phyloP scores from a whole-genome alignment of 2,113 vertebrate genomes.

The Eolophus roseicapilla region DNA sequence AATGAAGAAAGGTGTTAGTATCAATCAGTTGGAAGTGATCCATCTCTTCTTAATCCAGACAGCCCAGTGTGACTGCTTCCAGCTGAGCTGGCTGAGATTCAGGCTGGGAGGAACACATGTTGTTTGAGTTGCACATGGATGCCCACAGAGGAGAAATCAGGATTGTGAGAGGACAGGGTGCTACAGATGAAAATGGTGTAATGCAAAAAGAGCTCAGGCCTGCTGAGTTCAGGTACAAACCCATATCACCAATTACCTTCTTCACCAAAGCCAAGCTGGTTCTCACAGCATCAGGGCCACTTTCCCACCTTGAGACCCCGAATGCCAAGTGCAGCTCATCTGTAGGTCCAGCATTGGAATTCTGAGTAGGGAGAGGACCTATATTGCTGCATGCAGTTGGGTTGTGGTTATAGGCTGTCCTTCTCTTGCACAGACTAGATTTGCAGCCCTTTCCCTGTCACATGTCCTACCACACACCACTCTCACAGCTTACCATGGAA shows the following conservation, averaged over 20 bases:
- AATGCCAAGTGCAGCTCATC: background rate
- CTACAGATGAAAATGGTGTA: background rate
- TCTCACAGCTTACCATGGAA: accelerated
- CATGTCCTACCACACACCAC: background rate
- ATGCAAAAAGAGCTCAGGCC: background rate
- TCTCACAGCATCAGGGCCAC: background rate
- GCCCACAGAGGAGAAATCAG: background rate
- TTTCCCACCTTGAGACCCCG: background rate
- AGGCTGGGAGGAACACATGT: background rate
- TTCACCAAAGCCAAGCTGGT: background rate
- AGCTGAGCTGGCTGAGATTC: background rate
- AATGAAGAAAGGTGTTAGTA: background rate
- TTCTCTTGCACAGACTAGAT: background rate
- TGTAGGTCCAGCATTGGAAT: background rate
- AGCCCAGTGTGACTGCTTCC: background rate
- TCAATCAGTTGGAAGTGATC: background rate
- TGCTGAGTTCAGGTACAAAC: background rate
- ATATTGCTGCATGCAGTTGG: accelerated
- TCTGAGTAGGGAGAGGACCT: background rate
- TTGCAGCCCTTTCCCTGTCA: background rate
- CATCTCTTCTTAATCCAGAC: background rate
- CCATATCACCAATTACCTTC: background rate
- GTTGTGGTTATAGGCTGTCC: background rate
- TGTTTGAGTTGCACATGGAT: accelerated
- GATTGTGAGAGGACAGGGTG: background rate